Percentiles rank a stretch among this genome's conserved stretches.
Conservation (phyloP, 2,797 vertebrate species). For the Meriones psammophilus region DNA sequence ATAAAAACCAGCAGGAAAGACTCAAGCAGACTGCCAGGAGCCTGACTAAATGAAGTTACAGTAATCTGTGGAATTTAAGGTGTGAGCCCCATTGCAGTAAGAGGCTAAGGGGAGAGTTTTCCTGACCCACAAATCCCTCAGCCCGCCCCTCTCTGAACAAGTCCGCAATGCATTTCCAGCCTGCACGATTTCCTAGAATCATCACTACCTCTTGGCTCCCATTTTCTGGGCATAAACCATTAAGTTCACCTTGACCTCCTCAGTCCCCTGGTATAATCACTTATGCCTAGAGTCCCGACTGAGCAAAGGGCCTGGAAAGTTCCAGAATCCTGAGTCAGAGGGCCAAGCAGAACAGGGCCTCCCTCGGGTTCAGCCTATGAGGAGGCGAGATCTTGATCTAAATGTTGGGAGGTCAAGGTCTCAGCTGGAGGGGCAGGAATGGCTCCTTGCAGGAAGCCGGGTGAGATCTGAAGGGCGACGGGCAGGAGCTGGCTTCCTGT, state of each 20-base stretch:
- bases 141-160: background rate
- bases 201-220: background rate
- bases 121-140: background rate
- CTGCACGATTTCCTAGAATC: background rate
- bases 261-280: background rate
- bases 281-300: conserved; percentile 46
- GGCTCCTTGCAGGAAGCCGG: background rate
- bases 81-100: background rate
- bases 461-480: background rate
- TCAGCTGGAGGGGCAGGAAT: background rate
- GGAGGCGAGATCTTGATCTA: background rate
- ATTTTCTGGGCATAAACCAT: background rate
- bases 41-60: background rate
- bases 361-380: background rate
- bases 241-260: conserved; percentile 4
- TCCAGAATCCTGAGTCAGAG: background rate
- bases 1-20: conserved; percentile 24
- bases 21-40: background rate
- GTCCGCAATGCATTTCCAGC: background rate
- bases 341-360: background rate
- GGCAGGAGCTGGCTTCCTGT: background rate
- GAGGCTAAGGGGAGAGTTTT: background rate
- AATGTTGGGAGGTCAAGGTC: background rate
- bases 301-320: background rate
- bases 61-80: background rate